Evolutionary conservation across 1,140 invertebrate species (phyloP).

Genomic region (Chrysomallon squamiferum): DNA sequence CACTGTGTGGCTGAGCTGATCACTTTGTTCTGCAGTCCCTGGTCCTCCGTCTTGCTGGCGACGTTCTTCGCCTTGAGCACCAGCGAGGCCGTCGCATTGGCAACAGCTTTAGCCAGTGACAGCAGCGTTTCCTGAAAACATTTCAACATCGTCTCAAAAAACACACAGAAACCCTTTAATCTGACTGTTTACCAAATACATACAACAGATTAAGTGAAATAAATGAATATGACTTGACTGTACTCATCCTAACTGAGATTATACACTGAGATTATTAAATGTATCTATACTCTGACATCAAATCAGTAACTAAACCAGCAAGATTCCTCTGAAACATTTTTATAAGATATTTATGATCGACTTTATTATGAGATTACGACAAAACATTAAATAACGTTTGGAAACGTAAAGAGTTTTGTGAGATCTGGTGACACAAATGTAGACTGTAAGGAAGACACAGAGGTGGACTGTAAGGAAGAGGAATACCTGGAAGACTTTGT

Average conservation of each 20-base stretch:
- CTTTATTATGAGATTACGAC: no score
- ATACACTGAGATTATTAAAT: no score
- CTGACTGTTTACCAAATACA: neutral
- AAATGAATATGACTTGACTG: neutral
- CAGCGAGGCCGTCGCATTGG: conserved; percentile 62
- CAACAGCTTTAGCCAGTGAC: conserved; percentile 61
- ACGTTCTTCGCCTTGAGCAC: conserved; percentile 66
- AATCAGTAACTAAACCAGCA: no score
- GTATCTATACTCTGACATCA: no score
- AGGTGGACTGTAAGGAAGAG: neutral
- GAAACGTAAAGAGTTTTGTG: no score
- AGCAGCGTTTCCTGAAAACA: conserved; percentile 56
- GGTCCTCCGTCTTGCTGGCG: conserved; percentile 79
- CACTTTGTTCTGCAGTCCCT: conserved; percentile 77
- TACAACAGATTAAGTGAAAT: neutral
- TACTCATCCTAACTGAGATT: conserved; percentile 85
- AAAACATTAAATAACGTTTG: no score
- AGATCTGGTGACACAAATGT: no score
- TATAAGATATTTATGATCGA: no score
- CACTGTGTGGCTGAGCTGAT: conserved; percentile 95
- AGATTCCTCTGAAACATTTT: no score
- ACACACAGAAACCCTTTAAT: neutral
- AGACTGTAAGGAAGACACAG: no score
- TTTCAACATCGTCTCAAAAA: neutral
- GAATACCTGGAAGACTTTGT: conserved; percentile 49